Conservation (phyloP, 1,140 invertebrate species). For the Ceratitis capitata region DNA sequence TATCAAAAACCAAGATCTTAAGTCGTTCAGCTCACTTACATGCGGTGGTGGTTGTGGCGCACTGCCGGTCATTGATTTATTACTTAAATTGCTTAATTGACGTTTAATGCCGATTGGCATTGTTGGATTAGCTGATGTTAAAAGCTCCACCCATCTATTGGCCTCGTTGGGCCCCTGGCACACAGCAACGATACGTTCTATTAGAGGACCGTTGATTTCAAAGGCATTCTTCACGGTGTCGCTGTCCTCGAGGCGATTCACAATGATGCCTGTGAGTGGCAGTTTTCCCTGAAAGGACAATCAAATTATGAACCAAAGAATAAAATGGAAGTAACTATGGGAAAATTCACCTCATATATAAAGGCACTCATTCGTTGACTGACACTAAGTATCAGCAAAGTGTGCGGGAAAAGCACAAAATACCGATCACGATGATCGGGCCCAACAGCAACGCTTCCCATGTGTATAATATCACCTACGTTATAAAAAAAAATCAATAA, state of each 20-base stretch:
- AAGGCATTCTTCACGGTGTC: conserved; percentile 88
- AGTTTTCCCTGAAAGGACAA: conserved; percentile 80
- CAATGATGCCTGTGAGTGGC: conserved; percentile 84
- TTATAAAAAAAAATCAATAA: conserved; percentile 68
- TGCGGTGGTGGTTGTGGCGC: conserved; percentile 56
- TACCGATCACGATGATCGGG: conserved; percentile 87
- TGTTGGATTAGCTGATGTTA: conserved; percentile 67
- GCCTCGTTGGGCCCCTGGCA: conserved; percentile 87
- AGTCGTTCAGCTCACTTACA: conserved; percentile 68
- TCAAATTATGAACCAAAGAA: neutral
- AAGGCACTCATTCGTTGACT: conserved; percentile 93
- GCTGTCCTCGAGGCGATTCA: conserved; percentile 80
- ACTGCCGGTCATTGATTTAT: conserved; percentile 57
- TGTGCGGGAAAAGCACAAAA: conserved; percentile 89
- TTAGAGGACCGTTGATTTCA: conserved; percentile 91
- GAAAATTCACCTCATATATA: conserved; percentile 84
- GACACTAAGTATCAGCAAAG: conserved; percentile 89
- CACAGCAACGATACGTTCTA: conserved; percentile 87
- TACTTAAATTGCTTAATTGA: conserved; percentile 63
- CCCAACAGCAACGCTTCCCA: conserved; percentile 88
- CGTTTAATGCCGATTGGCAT: conserved; percentile 64
- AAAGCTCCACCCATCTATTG: conserved; percentile 85
- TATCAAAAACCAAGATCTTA: too few species aligned
- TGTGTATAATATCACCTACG: conserved; percentile 71
- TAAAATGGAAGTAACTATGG: neutral